These are phyloP conservation scores for Corella eumyota DNA, from an alignment of 23 tunicate species.

Conservation along the genomic window DNA sequence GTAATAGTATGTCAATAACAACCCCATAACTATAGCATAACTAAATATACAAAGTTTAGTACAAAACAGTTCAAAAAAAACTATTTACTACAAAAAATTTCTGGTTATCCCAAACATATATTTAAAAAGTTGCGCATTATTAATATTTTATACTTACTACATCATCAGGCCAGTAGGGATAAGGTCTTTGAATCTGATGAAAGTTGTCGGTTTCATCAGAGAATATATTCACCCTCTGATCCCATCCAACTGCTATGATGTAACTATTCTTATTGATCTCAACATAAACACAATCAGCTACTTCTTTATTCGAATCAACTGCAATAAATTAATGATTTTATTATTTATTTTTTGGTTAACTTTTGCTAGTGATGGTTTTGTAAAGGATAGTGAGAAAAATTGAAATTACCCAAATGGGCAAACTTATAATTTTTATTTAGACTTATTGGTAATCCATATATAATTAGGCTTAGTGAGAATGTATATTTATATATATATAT, in stretches of 20 bases:
- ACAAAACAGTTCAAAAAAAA: neutral
- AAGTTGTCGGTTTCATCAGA: slow-evolving; percentile 71
- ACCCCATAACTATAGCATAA: no score
- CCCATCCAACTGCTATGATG: slow-evolving; percentile 87
- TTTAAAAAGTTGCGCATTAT: neutral
- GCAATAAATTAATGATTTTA: neutral
- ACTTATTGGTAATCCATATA: no score
- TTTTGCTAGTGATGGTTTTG: no score
- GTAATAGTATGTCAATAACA: no score
- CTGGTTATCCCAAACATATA: neutral
- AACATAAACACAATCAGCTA: slow-evolving; percentile 40
- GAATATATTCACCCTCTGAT: slow-evolving; percentile 67
- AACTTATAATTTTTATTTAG: no score
- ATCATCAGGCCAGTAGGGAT: slow-evolving; percentile 62
- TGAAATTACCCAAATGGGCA: no score
- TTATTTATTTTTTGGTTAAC: no score
- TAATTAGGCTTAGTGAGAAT: no score
- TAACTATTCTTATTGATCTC: slow-evolving; percentile 62
- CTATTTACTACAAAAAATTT: neutral
- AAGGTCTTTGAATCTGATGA: slow-evolving; percentile 46
- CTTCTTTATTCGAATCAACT: slow-evolving; percentile 39
- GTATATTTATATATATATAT: no score
- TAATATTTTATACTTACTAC: slow-evolving; percentile 21
- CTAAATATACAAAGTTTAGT: no score
- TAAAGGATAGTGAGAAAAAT: no score